A percentile compares a stretch with the other conserved stretches of the same genome.
These are phyloP conservation scores for Ptychobarbus kaznakovi DNA, from an alignment of 2,797 vertebrate genomes.

Conservation along the genomic window DNA sequence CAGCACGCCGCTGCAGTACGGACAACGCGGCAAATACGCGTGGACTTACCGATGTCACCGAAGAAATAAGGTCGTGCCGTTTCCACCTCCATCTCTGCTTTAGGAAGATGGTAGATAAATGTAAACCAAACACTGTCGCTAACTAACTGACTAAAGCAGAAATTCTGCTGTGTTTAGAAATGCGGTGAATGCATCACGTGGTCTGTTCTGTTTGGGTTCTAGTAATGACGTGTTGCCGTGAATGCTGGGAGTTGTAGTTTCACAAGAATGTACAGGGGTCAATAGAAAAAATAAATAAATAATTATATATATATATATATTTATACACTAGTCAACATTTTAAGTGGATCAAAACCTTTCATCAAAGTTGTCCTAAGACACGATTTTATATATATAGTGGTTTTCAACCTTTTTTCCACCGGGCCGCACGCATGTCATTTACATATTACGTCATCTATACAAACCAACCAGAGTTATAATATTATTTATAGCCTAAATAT, in stretches of 20 bases:
- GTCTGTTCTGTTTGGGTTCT: background rate
- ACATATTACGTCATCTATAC: no score
- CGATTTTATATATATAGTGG: no score
- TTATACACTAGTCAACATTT: no score
- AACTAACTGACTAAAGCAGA: background rate
- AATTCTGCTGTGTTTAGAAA: slow-evolving; percentile 49
- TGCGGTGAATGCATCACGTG: slow-evolving; percentile 61
- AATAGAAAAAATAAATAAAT: no score
- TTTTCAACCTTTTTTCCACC: no score
- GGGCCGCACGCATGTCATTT: no score
- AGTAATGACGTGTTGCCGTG: background rate
- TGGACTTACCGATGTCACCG: slow-evolving; percentile 77
- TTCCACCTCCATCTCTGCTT: slow-evolving; percentile 68
- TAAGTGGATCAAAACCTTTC: no score
- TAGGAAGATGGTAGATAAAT: background rate
- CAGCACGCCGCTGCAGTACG: background rate
- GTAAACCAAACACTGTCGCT: background rate
- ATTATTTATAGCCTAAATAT: no score
- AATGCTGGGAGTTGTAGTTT: slow-evolving; percentile 68
- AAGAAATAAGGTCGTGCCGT: slow-evolving; percentile 70
- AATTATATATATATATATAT: no score
- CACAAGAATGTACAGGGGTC: background rate
- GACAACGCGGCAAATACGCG: background rate
- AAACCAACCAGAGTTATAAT: no score
- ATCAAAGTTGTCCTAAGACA: no score